Percentiles rank a stretch among this genome's conserved stretches.
Conservation (phyloP, 1,140 invertebrate species). For the Harpegnathos saltator region DNA sequence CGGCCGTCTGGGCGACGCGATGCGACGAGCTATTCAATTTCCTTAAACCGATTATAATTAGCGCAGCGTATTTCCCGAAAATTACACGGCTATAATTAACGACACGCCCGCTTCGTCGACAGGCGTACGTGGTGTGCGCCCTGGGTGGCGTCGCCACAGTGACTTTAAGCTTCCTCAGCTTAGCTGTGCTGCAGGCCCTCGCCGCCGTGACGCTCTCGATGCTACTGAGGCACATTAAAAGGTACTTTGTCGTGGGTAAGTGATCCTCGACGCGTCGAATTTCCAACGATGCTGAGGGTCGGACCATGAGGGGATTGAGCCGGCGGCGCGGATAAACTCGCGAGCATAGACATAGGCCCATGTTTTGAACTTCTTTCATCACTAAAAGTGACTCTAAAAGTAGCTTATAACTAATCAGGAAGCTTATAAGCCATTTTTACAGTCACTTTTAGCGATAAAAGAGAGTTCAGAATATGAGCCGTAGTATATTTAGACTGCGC, state of each 20-base stretch:
- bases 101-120: neutral
- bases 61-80: neutral
- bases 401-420: too few relatives aligned
- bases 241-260: slow-evolving; percentile 89
- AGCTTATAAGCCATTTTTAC: too few relatives aligned
- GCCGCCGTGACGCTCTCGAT: slow-evolving; percentile 90
- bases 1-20: too few relatives aligned
- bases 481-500: too few relatives aligned
- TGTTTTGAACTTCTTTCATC: too few relatives aligned
- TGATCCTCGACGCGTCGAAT: slow-evolving; percentile 22
- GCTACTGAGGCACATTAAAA: slow-evolving; percentile 88
- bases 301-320: too few relatives aligned
- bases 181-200: slow-evolving; percentile 89
- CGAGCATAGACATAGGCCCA: too few relatives aligned
- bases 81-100: neutral
- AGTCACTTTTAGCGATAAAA: too few relatives aligned
- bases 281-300: neutral
- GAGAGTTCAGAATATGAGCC: too few relatives aligned
- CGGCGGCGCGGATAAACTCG: too few relatives aligned
- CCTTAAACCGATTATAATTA: neutral
- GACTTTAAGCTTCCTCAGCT: slow-evolving; percentile 88
- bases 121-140: slow-evolving; percentile 89
- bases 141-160: slow-evolving; percentile 88
- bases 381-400: too few relatives aligned
- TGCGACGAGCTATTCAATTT: slow-evolving; percentile 9